Conservation (phyloP, 2,888 invertebrate genomes). For the Cephus sareptanus region DNA sequence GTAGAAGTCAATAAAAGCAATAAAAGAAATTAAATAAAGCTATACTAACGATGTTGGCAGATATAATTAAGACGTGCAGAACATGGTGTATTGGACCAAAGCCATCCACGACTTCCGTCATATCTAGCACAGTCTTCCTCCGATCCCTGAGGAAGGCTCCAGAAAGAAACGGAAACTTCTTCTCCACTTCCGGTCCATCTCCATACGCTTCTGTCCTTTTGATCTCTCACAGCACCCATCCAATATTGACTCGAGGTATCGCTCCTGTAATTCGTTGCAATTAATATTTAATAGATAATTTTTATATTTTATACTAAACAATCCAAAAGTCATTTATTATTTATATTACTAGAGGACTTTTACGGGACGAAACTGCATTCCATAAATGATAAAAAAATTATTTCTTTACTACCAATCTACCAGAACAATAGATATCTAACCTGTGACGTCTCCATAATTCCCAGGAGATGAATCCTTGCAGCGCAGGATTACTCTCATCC, state of each 20-base stretch:
- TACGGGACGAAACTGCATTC: too few species aligned
- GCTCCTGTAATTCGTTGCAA: conserved; percentile 68
- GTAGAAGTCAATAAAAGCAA: conserved; percentile 18
- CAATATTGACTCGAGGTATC: conserved; percentile 94
- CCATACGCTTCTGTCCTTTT: conserved; percentile 82
- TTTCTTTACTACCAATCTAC: neutral
- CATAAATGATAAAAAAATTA: too few species aligned
- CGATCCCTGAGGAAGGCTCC: conserved; percentile 85
- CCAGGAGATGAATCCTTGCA: conserved; percentile 95
- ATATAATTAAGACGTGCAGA: conserved; percentile 86
- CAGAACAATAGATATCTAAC: conserved; percentile 57
- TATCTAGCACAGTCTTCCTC: conserved; percentile 88
- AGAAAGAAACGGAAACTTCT: conserved; percentile 90
- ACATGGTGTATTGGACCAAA: conserved; percentile 94
- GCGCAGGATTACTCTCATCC: conserved; percentile 92
- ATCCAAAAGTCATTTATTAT: too few species aligned
- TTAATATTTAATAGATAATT: too few species aligned
- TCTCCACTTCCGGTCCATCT: conserved; percentile 87
- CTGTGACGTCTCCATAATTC: conserved; percentile 91
- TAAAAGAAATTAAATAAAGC: conserved; percentile 19
- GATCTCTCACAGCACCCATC: conserved; percentile 93
- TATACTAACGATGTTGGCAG: conserved; percentile 89
- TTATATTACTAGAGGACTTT: too few species aligned
- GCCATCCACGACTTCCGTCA: conserved; percentile 93
- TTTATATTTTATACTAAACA: too few species aligned